Conservation (phyloP, 2,113 vertebrate genomes). For the Periophthalmodon schlosseri region DNA sequence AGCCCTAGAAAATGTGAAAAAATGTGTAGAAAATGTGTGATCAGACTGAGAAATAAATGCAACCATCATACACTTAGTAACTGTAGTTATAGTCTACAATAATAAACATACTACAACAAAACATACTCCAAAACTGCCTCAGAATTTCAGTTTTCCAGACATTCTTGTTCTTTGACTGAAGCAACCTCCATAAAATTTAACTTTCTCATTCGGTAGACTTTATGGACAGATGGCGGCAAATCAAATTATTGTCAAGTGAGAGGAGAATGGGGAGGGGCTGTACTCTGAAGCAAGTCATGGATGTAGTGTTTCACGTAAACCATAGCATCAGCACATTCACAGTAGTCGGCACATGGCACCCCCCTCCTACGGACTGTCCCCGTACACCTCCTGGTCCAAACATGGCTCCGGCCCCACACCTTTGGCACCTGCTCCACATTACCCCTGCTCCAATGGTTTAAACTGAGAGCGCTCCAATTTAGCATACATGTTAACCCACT, state of each 20-base stretch:
- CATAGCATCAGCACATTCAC: conserved; percentile 47
- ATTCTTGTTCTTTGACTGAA: background rate
- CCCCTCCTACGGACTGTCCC: conserved; percentile 26
- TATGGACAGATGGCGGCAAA: conserved; percentile 8
- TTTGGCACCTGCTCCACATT: conserved; percentile 31
- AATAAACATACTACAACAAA: background rate
- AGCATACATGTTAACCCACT: conserved; percentile 39
- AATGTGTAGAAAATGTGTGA: no score
- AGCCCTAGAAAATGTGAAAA: no score
- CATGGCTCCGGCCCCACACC: conserved; percentile 33
- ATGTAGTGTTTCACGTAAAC: conserved; percentile 41
- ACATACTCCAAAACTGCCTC: background rate
- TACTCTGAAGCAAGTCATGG: conserved; percentile 13
- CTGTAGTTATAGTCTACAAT: no score
- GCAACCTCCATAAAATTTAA: background rate
- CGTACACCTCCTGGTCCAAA: conserved; percentile 36
- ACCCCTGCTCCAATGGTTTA: conserved; percentile 32
- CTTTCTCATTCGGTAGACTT: background rate
- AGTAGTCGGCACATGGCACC: conserved; percentile 37
- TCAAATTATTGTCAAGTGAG: conserved; percentile 33
- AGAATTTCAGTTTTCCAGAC: background rate
- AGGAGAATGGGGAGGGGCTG: conserved; percentile 33
- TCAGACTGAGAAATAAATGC: no score
- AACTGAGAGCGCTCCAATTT: conserved; percentile 35
- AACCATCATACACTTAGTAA: no score